Conservation (phyloP, 37 sponge, comb jelly and placozoan genomes). For the Ianthella basta region DNA sequence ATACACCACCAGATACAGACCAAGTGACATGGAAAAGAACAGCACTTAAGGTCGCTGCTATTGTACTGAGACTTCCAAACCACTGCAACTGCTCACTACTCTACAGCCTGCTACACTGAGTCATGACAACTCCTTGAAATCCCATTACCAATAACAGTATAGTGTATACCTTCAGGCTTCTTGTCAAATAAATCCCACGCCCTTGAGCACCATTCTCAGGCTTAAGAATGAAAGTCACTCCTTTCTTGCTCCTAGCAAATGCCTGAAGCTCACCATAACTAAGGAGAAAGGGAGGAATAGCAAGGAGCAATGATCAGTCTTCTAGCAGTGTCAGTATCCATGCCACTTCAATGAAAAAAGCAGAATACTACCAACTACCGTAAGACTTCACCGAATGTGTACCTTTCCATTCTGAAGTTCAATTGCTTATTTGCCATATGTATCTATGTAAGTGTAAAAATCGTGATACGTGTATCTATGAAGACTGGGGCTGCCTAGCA, state of each 20-base stretch:
- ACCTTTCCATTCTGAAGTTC: too few species aligned
- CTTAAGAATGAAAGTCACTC: slow-evolving; percentile 90
- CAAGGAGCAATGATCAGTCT: neutral
- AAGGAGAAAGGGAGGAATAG: neutral
- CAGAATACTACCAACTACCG: too few species aligned
- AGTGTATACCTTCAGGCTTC: slow-evolving; percentile 75
- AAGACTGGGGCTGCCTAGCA: too few species aligned
- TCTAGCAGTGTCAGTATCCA: neutral
- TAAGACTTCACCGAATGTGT: too few species aligned
- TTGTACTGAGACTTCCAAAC: too few species aligned
- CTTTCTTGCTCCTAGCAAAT: slow-evolving; percentile 84
- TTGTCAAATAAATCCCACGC: slow-evolving; percentile 91
- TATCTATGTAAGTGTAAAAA: too few species aligned
- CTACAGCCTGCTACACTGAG: too few species aligned
- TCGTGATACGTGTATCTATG: too few species aligned
- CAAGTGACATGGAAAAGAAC: neutral
- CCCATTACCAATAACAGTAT: neutral
- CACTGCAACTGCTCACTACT: too few species aligned
- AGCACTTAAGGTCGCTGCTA: too few species aligned
- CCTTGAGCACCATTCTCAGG: slow-evolving; percentile 98
- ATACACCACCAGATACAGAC: neutral
- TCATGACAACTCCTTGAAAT: neutral
- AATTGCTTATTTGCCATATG: too few species aligned
- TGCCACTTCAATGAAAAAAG: too few species aligned
- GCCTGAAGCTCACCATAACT: slow-evolving; percentile 93